Base-by-base conservation (phyloP, 2,113 vertebrate species). In the Chiloscyllium plagiosum region DNA sequence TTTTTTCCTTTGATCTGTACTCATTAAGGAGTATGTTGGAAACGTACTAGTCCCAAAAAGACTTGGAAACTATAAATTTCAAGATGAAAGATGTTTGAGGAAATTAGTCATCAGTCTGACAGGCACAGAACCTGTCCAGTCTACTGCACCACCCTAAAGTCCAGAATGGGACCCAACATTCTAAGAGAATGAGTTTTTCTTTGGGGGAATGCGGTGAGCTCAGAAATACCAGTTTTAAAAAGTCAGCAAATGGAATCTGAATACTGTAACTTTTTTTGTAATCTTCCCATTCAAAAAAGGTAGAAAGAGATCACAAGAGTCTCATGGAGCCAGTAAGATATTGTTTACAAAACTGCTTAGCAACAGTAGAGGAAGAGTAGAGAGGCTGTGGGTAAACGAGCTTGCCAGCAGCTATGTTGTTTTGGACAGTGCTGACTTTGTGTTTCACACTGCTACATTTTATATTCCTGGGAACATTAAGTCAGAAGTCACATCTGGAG, bases 41-140 rank as follows among this genome's bases (percentile, higher is more conserved):
- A 93, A 93, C 61, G 10, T 93, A 66, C 89, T 68, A 61, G 89
- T 93, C 89, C 89, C 61, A 68, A 93, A 61, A 93, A 93, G 61
- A 65, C n/a, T 10, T 37, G 89, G 89, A 93, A 93, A 65, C 89
- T 93, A 93, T 93, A 93, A 93, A 93, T 66, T 68, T 93, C 61
- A 93, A 68, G 61, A 93, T 93, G 89, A 93, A 93, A 93, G 89
- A 93, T 93, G 66, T 92, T 93, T 93, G 89, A 66, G 89, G 89
- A 93, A 93, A 93, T 93, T 93, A 93, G 89, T 93, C 89, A 93
- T 93, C 89, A 93, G 61, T 93, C 89, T 37, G 65, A 66, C 89
- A 93, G 61, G 89, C 89, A 68, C 61, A 68, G 89, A 93, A 68
- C 61, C 89, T 93, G 89, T 61, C 89, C 5, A 37, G 61, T 93